Percentiles rank a stretch among this genome's conserved stretches.
Conservation (phyloP, 2,797 vertebrate genomes). For the Molothrus ater region DNA sequence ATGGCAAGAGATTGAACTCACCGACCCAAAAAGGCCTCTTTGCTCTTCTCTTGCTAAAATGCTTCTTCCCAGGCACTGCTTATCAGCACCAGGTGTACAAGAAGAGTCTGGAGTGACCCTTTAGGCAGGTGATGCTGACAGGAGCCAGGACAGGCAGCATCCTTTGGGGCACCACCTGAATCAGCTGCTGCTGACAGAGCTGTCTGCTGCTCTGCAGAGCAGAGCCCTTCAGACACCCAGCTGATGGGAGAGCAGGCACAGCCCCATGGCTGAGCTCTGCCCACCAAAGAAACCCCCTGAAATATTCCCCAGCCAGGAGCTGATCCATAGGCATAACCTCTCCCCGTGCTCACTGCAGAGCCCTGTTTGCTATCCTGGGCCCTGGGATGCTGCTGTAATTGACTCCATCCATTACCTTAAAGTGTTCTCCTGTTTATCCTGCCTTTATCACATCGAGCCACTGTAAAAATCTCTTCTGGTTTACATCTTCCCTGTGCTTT, state of each 20-base stretch:
- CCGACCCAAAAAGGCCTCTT: neutral
- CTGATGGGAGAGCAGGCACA: neutral
- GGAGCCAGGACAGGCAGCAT: neutral
- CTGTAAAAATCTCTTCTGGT: conserved; percentile 52
- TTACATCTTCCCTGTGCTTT: conserved; percentile 51
- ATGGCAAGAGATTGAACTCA: conserved; percentile 29
- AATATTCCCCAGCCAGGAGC: neutral
- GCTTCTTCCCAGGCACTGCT: neutral
- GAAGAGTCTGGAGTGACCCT: neutral
- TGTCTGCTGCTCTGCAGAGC: neutral
- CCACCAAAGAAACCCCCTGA: neutral
- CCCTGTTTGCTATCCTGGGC: conserved; percentile 16
- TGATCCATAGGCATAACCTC: conserved; percentile 20
- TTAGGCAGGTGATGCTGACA: neutral
- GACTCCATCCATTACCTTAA: conserved; percentile 63
- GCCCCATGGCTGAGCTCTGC: neutral
- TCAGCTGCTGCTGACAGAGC: neutral
- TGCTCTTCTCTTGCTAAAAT: neutral
- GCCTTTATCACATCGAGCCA: conserved; percentile 53
- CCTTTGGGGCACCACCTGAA: neutral
- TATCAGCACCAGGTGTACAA: neutral
- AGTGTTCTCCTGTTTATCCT: conserved; percentile 56
- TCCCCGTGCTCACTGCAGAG: neutral
- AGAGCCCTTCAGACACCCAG: neutral
- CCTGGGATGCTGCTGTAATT: conserved; percentile 44